These are phyloP conservation scores for Drosophila lacteicornis DNA, from an alignment of 1,140 invertebrate species.

Conservation along the genomic window DNA sequence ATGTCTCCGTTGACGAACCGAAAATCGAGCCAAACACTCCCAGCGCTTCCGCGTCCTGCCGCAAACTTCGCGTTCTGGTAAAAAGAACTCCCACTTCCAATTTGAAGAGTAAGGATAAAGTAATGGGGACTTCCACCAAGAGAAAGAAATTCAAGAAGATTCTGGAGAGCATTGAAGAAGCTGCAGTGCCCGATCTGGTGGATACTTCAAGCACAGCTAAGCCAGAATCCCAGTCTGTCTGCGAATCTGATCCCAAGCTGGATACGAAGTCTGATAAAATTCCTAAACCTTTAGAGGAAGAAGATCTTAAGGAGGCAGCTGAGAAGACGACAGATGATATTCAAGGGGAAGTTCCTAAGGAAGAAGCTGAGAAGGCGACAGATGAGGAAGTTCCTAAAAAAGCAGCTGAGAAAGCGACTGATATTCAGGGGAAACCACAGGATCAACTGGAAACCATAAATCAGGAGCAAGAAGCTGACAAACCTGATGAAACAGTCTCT, in stretches of 20 bases:
- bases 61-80: conserved; percentile 48
- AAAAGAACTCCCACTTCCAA: conserved; percentile 28
- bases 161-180: conserved; percentile 6
- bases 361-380: not conserved
- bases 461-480: not conserved
- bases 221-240: not conserved
- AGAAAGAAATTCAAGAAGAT: not conserved
- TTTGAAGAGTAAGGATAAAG: not conserved
- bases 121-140: not conserved
- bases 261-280: not conserved
- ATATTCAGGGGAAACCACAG: not conserved
- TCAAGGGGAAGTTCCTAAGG: not conserved
- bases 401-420: not conserved
- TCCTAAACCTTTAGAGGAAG: not conserved
- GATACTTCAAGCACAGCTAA: no score
- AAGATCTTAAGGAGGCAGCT: not conserved
- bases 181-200: not conserved
- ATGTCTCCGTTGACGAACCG: no score
- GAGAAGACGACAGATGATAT: not conserved
- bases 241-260: not conserved
- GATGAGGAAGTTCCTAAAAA: not conserved
- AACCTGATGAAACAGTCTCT: not conserved
- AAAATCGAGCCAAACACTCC: not conserved
- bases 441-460: not conserved
- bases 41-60: conserved; percentile 15